phyloP scores from a whole-genome alignment of 2,113 vertebrate genomes.

The Coptodon bakossiorum region DNA sequence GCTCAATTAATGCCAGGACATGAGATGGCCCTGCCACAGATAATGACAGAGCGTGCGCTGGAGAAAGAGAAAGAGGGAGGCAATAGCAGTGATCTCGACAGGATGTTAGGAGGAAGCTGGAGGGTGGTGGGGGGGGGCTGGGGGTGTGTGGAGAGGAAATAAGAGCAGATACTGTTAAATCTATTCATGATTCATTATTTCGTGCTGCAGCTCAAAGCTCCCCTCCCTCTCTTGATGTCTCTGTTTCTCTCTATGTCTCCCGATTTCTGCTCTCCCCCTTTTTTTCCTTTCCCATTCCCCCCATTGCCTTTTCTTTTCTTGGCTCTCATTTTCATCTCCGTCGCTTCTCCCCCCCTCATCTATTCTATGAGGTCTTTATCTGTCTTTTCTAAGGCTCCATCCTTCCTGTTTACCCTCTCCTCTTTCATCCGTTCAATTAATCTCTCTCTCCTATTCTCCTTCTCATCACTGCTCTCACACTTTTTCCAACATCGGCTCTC shows the following conservation, averaged over 20 bases:
- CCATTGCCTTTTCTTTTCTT: constrained; percentile 31
- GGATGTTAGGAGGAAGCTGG: constrained; percentile 55
- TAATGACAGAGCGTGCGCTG: constrained; percentile 39
- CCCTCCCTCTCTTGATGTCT: constrained; percentile 42
- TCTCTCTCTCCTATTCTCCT: constrained; percentile 35
- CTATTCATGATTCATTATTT: constrained; percentile 74
- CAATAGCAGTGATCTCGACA: constrained; percentile 44
- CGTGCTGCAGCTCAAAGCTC: constrained; percentile 52
- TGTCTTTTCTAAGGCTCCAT: constrained; percentile 38
- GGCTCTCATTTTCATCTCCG: constrained; percentile 32
- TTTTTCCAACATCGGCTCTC: constrained; percentile 6
- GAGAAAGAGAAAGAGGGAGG: constrained; percentile 13
- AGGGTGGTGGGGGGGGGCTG: background rate
- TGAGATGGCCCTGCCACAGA: constrained; percentile 50
- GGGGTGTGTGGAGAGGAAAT: constrained; percentile 43
- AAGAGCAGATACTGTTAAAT: constrained; percentile 69
- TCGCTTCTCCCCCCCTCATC: background rate
- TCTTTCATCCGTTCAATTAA: constrained; percentile 58
- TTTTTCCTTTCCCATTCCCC: background rate
- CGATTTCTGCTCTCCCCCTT: background rate
- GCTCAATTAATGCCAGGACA: constrained; percentile 64
- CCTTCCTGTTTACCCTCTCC: constrained; percentile 63
- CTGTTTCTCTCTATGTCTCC: constrained; percentile 15
- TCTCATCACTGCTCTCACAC: constrained; percentile 16
- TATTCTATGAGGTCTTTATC: constrained; percentile 59